Base-by-base conservation (phyloP, 2,888 invertebrate species). In the Chalcosyrphus nemorum region DNA sequence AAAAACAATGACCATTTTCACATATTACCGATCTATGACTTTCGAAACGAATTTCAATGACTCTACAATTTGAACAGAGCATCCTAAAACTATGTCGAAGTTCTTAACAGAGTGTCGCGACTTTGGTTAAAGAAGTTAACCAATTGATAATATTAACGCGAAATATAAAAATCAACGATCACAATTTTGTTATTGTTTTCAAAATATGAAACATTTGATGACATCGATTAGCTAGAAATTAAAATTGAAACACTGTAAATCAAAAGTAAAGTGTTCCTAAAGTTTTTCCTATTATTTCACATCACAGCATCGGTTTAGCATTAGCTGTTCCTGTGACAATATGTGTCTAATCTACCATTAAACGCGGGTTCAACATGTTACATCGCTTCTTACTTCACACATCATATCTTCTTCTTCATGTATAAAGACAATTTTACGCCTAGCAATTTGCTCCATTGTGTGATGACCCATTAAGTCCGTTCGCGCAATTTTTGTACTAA, bases 31-130 rank as follows among this genome's bases (percentile, higher is more conserved):
- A 13, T 29, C 7, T 35, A 0, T 4, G 17, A 17, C 32, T 9
- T 61, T 61, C 24, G n/a, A 24, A 13, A 24, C 43, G 6, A 61
- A 43, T 61, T 43, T 61, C 59, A 9, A 61, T 24, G 17, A 47
- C 35, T 57, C 27, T 65, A 43, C 65, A 66, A 66, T 47, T 38
- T 59, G 65, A 56, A 50, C 65, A 65, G 57, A 57, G 45, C 57
- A 75, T 66, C 24, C 35, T 45, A 5, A 47, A 29, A 17, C 15
- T 17, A 2, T 2, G 13, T 15, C 27, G 41, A 27, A 41, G 27
- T 11, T 61, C 11, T 27, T 11, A 61, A 43, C 27, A 27, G 15
- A 59, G 41, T 11, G 59, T 43, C 27, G 17, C 17, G 27, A 27
- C 15, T 43, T 24, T 27, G 21, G 21, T 24, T 24, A 24, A 59